Conservation (phyloP, 2,888 invertebrate genomes). For the Dusona sp. region DNA sequence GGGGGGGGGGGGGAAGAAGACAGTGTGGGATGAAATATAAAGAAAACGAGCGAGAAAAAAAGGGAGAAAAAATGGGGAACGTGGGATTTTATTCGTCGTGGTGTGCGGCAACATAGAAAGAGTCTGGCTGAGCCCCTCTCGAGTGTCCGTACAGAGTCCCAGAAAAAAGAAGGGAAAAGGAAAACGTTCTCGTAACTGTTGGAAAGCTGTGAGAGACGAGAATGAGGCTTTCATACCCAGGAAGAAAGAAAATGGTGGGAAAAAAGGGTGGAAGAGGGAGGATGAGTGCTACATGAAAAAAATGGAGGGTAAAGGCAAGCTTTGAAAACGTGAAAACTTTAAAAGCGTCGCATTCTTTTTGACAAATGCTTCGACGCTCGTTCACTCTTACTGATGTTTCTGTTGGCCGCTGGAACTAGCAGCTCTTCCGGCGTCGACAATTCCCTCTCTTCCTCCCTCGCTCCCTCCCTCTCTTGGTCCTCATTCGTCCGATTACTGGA, state of each 20-base stretch:
- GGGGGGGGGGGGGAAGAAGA: background rate
- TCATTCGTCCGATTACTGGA: slow-evolving; percentile 30
- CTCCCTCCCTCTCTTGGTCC: background rate
- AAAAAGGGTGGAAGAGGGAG: slow-evolving; percentile 25
- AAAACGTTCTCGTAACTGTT: slow-evolving; percentile 33
- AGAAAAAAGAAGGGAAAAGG: slow-evolving; percentile 36
- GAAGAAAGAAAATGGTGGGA: slow-evolving; percentile 46
- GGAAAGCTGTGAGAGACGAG: slow-evolving; percentile 46
- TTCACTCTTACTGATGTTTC: slow-evolving; percentile 48
- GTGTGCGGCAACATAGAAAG: slow-evolving; percentile 44
- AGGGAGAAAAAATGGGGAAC: slow-evolving; percentile 21
- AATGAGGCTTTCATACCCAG: slow-evolving; percentile 50
- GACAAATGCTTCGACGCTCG: slow-evolving; percentile 72
- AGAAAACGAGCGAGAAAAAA: slow-evolving; percentile 18
- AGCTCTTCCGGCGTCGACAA: slow-evolving; percentile 71
- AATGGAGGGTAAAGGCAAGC: slow-evolving; percentile 47
- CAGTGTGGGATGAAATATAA: slow-evolving; percentile 25
- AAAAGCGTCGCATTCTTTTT: slow-evolving; percentile 77
- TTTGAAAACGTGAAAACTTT: slow-evolving; percentile 74
- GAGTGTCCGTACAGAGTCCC: slow-evolving; percentile 37
- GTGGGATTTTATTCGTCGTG: slow-evolving; percentile 59
- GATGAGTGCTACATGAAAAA: slow-evolving; percentile 54
- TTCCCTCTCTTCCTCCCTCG: slow-evolving; percentile 57
- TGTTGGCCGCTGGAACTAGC: slow-evolving; percentile 49
- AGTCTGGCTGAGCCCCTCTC: slow-evolving; percentile 46